Base-by-base conservation (phyloP, 2,888 invertebrate species). In the Coremacera marginata region DNA sequence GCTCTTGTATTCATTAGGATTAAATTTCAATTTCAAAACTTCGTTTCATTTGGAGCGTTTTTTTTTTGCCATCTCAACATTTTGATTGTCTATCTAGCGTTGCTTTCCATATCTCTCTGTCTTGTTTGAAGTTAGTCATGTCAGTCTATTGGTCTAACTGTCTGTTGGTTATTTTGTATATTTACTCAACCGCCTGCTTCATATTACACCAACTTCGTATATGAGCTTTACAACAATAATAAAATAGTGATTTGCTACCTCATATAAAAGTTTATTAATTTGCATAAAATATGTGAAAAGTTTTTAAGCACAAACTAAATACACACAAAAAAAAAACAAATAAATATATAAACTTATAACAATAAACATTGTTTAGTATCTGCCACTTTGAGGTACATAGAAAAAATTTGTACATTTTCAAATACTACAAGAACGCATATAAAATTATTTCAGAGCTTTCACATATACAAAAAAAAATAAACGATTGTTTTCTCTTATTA, bases 11-110 rank as follows among this genome's bases (percentile, higher is more conserved):
- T 74, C 74, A 74, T 74, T 74, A 74, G 74, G 74, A 74, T 74
- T 74, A 74, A 74, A 74, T 74, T 74, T 74, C 74, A 74, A 74
- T 74, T 74, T 74, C 52, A 52, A 74, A 67, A 67, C 52, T 55
- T 74, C 63, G 49, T 37, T 73, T 73, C 71, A 27, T 71, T 51
- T 73, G 51, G 67, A 52, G 51, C 34, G 3, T 27, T 31, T 31
- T 55, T 31, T 27, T 22, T 27, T 57, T 37, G n/a, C 57, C 37
- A 11, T 16, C 52, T 51, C 25, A 65, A 27, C 25, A 65, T 27
- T 19, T 34, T 65, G 31, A 65, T 25, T 63, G 11, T 55, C 67
- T 22, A 37, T 5, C 68, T 25, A 11, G 7, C 22, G 44, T 44
- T 9, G 22, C 27, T 68, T 25, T 27, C 16, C 14, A 22, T 37